Evolutionary conservation across 2,113 vertebrate genomes (phyloP).

Genomic region (Leucoraja erinaceus): DNA sequence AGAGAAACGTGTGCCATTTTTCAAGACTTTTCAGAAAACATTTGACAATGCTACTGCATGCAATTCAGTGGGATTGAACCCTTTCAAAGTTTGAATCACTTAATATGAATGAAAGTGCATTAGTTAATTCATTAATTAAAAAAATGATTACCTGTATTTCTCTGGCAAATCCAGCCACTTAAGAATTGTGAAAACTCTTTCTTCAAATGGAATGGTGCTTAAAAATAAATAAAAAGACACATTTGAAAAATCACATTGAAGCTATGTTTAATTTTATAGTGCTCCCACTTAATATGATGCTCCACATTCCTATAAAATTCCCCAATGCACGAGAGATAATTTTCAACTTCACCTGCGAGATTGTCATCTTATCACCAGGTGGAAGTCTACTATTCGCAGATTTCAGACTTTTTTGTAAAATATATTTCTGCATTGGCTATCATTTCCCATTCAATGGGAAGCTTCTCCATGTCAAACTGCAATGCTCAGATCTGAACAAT

Average conservation of each 20-base stretch:
- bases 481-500: neutral
- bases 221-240: neutral
- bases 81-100: neutral
- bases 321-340: neutral
- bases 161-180: slow-evolving; percentile 31
- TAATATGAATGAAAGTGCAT: neutral
- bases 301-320: neutral
- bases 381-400: neutral
- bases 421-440: neutral
- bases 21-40: neutral
- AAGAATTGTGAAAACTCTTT: slow-evolving; percentile 28
- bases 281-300: neutral
- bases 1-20: neutral
- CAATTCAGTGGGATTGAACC: neutral
- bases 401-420: neutral
- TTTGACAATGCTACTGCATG: neutral
- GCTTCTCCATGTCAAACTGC: neutral
- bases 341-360: neutral
- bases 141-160: slow-evolving; percentile 17
- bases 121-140: neutral
- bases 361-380: neutral
- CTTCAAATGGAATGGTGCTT: neutral
- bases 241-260: neutral
- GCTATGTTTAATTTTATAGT: neutral
- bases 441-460: neutral